These are phyloP conservation scores for Agelastica alni DNA, from an alignment of 2,888 invertebrate genomes.

Conservation along the genomic window DNA sequence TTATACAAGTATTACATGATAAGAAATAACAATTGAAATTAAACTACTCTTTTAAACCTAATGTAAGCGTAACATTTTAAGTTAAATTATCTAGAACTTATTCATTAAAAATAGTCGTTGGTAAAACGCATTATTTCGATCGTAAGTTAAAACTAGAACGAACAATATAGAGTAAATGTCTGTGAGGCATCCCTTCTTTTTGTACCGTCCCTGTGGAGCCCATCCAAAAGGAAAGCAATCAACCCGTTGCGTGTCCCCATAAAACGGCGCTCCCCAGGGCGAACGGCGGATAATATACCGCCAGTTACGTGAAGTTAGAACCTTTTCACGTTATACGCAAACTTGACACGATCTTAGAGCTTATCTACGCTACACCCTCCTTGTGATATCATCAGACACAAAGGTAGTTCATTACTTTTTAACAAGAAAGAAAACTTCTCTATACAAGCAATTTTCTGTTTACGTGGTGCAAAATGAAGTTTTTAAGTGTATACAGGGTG, in stretches of 20 bases:
- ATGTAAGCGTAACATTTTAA: too few relatives aligned
- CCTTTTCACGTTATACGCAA: slow-evolving; percentile 26
- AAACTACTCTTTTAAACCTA: too few relatives aligned
- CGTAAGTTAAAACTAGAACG: too few relatives aligned
- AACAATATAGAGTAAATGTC: too few relatives aligned
- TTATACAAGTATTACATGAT: too few relatives aligned
- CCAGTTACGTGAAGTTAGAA: slow-evolving; percentile 39
- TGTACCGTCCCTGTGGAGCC: slow-evolving; percentile 12
- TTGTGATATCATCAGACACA: slow-evolving; percentile 6
- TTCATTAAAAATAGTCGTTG: too few relatives aligned
- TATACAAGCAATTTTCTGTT: background rate
- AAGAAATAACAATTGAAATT: too few relatives aligned
- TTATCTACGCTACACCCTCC: slow-evolving; percentile 10
- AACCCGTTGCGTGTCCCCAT: slow-evolving; percentile 57
- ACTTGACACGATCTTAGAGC: slow-evolving; percentile 24
- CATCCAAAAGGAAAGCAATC: slow-evolving; percentile 49
- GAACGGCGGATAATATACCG: slow-evolving; percentile 38
- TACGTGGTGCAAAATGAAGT: too few relatives aligned
- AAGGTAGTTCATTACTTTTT: slow-evolving; percentile 11
- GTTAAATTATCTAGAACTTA: too few relatives aligned
- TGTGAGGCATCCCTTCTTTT: slow-evolving; percentile 1
- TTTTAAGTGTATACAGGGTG: too few relatives aligned
- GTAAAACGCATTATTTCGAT: too few relatives aligned
- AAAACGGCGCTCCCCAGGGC: slow-evolving; percentile 46
- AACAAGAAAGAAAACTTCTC: slow-evolving; percentile 1